Evolutionary conservation across 2,888 invertebrate species (phyloP).

Genomic region (Ectemnius continuus): DNA sequence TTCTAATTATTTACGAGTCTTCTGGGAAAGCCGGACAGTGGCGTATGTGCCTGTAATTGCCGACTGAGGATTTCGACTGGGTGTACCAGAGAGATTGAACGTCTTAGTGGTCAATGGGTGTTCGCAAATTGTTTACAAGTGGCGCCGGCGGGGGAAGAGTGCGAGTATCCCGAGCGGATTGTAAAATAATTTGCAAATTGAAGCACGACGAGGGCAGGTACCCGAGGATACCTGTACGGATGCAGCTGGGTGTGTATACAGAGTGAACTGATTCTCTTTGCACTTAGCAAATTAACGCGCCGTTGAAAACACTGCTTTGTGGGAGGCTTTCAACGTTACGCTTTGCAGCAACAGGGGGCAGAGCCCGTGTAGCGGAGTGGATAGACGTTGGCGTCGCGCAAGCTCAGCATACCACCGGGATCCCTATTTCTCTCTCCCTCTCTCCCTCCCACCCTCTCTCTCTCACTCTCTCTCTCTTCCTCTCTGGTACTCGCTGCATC

Average conservation of each 20-base stretch:
- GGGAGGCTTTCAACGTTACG: slow-evolving; percentile 35
- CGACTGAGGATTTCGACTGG: too few species aligned
- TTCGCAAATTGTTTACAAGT: too few species aligned
- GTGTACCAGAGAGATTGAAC: too few species aligned
- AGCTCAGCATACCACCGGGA: slow-evolving; percentile 38
- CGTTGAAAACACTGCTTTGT: slow-evolving; percentile 48
- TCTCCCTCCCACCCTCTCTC: not conserved
- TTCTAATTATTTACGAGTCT: not conserved
- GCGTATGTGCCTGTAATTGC: too few species aligned
- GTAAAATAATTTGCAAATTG: slow-evolving; percentile 29
- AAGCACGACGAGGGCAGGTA: slow-evolving; percentile 13
- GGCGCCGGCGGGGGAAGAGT: not conserved
- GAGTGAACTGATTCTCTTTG: slow-evolving; percentile 42
- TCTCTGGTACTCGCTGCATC: not conserved
- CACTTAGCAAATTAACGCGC: slow-evolving; percentile 55
- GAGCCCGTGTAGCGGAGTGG: not conserved
- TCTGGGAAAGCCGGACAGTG: not conserved
- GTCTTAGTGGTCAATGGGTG: not conserved
- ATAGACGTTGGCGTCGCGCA: slow-evolving; percentile 41
- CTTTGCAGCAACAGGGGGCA: slow-evolving; percentile 24
- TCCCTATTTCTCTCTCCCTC: slow-evolving; percentile 15
- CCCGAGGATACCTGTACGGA: slow-evolving; percentile 5
- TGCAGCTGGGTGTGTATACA: slow-evolving; percentile 13
- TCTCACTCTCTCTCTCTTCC: not conserved
- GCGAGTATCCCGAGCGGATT: not conserved